Evolutionary conservation across 2,888 invertebrate species (phyloP), one percentile per base, ranked within the genome.

Genomic region (Sarcophaga rosellei): DNA sequence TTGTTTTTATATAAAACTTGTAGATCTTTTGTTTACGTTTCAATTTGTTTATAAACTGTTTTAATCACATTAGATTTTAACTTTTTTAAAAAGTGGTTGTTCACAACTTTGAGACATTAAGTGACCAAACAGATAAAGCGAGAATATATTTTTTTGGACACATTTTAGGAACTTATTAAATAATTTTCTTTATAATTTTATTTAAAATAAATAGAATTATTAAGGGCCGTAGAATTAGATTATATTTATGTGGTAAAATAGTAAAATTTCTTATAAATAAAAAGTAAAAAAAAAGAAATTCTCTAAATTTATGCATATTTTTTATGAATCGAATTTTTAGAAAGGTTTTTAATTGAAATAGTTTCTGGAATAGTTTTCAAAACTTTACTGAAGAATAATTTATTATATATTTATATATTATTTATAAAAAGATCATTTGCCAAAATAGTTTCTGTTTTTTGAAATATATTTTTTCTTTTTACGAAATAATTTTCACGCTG

Each of bases 1-100:
- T 81, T 23, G 73, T 73, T 53, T 35, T 53, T 17, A 17, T 53
- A 53, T 15, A 53, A 53, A 12, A 53, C 17, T 53, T 53, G 53
- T 53, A 15, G 53, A 53, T 53, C 17, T 53, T 53, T 75, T 63
- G 25, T 45, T 61, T 53, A 53, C 35, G 35, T 35, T 35, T 35
- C 35, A 35, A 35, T 35, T 35, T 35, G 35, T 35, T 35, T 10
- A 35, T 35, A 35, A 35, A 35, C 35, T 35, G 35, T 35, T 35
- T 35, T 35, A 35, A 35, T 35, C 35, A 35, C 35, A 35, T 35
- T 35, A 35, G 35, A 35, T 35, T 35, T 35, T 1, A 53, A 53
- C 3, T 17, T 17, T 53, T 12, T 53, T 17, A 4, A 3, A 17
- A 53, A n/a, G n/a, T 53, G 53, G 53, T 53, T 12, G 12, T 17